These are phyloP conservation scores for Clamator glandarius DNA, from an alignment of 2,797 vertebrate species.

Conservation along the genomic window DNA sequence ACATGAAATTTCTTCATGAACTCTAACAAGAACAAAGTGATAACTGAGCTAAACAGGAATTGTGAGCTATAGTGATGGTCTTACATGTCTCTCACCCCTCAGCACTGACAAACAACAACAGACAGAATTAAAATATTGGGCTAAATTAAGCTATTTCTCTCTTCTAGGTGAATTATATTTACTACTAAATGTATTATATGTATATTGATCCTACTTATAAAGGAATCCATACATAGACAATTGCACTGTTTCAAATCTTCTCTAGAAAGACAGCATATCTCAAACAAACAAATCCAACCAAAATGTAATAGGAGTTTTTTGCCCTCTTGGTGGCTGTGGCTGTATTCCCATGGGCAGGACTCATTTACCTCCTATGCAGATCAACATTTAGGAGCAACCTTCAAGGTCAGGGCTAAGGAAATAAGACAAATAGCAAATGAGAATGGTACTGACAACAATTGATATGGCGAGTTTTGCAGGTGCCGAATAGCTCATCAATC, in stretches of 20 bases:
- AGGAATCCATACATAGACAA: neutral
- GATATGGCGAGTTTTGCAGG: slow-evolving; percentile 29
- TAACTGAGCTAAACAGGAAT: neutral
- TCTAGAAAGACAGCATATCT: neutral
- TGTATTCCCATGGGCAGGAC: neutral
- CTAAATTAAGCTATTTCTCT: neutral
- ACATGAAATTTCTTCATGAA: neutral
- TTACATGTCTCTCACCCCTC: neutral
- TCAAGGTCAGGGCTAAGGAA: slow-evolving; percentile 62
- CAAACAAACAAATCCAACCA: neutral
- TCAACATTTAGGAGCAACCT: neutral
- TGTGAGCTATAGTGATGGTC: neutral
- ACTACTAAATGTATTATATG: neutral
- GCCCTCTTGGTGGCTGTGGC: neutral
- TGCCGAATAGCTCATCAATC: slow-evolving; percentile 36
- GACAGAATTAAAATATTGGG: neutral
- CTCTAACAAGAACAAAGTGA: neutral
- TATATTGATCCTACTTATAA: neutral
- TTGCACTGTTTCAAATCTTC: neutral
- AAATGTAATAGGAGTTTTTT: neutral
- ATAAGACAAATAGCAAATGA: slow-evolving; percentile 49
- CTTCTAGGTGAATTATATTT: neutral
- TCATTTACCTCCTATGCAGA: neutral
- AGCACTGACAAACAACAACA: neutral
- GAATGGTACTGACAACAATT: slow-evolving; percentile 13